Evolutionary conservation across 2,113 vertebrate genomes (phyloP).

Genomic region (Tragelaphus scriptus): DNA sequence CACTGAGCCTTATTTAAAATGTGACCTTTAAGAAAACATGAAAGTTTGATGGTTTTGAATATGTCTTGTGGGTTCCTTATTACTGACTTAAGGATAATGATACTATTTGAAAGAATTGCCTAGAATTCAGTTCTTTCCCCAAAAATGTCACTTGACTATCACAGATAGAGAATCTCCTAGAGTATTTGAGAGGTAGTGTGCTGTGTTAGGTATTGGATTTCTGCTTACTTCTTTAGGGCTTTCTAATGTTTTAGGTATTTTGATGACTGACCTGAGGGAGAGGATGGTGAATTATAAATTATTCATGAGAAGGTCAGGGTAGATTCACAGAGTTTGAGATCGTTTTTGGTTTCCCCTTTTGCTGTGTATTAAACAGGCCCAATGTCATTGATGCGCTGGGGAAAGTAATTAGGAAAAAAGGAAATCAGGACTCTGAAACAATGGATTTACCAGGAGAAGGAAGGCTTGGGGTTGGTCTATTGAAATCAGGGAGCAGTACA

Average conservation of each 20-base stretch:
- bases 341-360: background rate
- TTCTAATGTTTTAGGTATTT: background rate
- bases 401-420: background rate
- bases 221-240: background rate
- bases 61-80: background rate
- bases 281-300: background rate
- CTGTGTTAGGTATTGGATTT: background rate
- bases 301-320: background rate
- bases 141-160: background rate
- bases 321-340: background rate
- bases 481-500: background rate
- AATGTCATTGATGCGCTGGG: background rate
- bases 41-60: background rate
- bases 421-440: background rate
- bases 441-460: background rate
- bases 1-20: conserved; percentile 10
- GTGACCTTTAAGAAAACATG: background rate
- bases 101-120: background rate
- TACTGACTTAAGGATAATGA: background rate
- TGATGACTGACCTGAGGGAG: background rate
- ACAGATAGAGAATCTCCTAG: background rate
- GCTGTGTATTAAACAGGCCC: background rate
- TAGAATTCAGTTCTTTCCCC: background rate
- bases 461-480: background rate
- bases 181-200: background rate